These are phyloP conservation scores for Syngnathus rostellatus DNA, from an alignment of 2,797 vertebrate species.

Conservation along the genomic window DNA sequence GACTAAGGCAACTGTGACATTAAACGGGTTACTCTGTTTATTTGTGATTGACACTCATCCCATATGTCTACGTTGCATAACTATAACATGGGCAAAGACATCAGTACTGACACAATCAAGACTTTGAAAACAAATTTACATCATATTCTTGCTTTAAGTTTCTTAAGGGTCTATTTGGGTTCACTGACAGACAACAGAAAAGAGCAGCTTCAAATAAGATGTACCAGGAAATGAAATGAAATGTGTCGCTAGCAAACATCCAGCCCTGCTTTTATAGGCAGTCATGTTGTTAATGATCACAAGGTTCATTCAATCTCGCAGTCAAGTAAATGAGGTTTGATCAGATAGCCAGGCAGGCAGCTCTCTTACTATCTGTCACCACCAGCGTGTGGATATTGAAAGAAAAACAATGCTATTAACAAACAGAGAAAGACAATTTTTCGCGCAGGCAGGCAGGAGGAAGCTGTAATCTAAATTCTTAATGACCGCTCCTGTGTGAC, in stretches of 20 bases:
- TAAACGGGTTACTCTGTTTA: neutral
- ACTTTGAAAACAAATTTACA: neutral
- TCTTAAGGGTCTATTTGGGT: neutral
- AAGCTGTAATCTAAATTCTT: slow-evolving; percentile 63
- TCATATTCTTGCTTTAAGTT: slow-evolving; percentile 1
- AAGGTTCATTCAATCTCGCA: slow-evolving; percentile 45
- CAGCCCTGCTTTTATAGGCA: slow-evolving; percentile 27
- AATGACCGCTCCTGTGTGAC: slow-evolving; percentile 53
- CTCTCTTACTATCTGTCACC: slow-evolving; percentile 47
- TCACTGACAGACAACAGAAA: slow-evolving; percentile 13
- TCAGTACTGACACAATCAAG: neutral
- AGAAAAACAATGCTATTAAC: slow-evolving; percentile 55
- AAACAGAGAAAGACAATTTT: slow-evolving; percentile 48
- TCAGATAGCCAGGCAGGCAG: slow-evolving; percentile 44
- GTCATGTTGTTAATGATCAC: slow-evolving; percentile 49
- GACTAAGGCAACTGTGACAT: too few species aligned
- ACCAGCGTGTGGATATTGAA: slow-evolving; percentile 61
- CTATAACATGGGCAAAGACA: neutral
- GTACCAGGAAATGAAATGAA: slow-evolving; percentile 20
- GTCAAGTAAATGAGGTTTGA: slow-evolving; percentile 48
- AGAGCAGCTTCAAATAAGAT: slow-evolving; percentile 24
- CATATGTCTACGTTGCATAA: neutral
- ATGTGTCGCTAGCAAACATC: slow-evolving; percentile 35
- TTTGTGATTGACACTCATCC: neutral
- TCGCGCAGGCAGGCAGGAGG: slow-evolving; percentile 28